Base-by-base conservation (phyloP, 2,888 invertebrate species). In the Vanessa cardui region DNA sequence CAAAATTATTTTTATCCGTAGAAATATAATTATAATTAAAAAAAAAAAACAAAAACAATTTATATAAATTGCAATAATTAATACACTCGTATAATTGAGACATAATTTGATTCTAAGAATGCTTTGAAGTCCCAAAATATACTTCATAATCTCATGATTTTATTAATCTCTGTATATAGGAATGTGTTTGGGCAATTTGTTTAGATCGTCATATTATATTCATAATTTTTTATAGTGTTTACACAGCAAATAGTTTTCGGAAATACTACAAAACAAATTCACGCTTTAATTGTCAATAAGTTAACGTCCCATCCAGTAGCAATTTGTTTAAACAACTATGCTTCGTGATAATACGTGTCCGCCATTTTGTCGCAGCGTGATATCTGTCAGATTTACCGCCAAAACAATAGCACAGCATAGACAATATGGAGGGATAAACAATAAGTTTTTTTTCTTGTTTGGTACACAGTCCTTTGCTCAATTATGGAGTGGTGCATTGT, bases 401-500 rank as follows among this genome's bases (percentile, higher is more conserved):
- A 84, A 87, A 86, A 86, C 76, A 78, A 79, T 74, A 58, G 39
- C 12, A 80, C 76, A 78, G 80, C 77, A 79, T 73, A 74, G 76
- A 80, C 77, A 78, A 79, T 39, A 39, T 74, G 64, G 68, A 73
- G 18, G 49, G n/a, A 21, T 58, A 20, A 49, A 56, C 67, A 78
- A 82, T 82, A 76, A 77, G 74, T 75, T 83, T 80, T 83, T 75
- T 66, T 70, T 73, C 85, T 83, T 60, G 31, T 56, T 88, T 85
- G 85, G 80, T 78, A 83, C 78, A 85, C 87, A 85, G 81, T 77
- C 87, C 83, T 89, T 90, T 90, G 90, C 89, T 89, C 91, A 90
- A 91, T 92, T 91, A 90, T 83, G 78, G 90, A 85, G 84, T 88
- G 86, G 79, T 75, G 76, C 78, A 81, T 85, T 87, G 86, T 87